A percentile compares a stretch with the other conserved stretches of the same genome.
These are phyloP conservation scores for Argynnis bischoffii DNA, from an alignment of 2,888 invertebrate genomes.

Conservation along the genomic window DNA sequence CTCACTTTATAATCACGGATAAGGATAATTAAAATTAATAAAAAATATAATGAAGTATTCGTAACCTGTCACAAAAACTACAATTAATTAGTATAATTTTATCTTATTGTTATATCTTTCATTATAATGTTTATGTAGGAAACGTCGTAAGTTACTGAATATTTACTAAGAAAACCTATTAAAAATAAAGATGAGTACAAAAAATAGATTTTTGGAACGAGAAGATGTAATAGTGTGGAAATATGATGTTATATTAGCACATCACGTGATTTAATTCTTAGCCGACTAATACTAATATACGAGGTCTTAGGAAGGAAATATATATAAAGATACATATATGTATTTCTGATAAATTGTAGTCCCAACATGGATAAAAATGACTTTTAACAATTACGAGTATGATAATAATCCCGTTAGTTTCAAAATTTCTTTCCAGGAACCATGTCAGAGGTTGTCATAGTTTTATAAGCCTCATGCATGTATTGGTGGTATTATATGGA, in stretches of 20 bases:
- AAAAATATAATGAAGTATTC: not conserved
- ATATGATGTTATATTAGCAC: conserved; percentile 16
- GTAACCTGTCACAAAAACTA: not conserved
- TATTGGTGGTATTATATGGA: too few relatives aligned
- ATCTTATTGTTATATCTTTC: not conserved
- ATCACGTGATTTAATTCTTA: conserved; percentile 19
- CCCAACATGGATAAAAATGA: too few relatives aligned
- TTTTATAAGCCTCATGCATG: too few relatives aligned
- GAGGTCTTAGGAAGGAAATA: not conserved
- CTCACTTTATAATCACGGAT: conserved; percentile 12
- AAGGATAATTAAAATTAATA: conserved; percentile 2
- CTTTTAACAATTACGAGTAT: too few relatives aligned
- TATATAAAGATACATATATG: too few relatives aligned
- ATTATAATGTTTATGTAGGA: not conserved
- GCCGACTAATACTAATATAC: conserved; percentile 17
- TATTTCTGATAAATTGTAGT: too few relatives aligned
- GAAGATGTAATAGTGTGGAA: not conserved
- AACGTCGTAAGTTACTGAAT: too few relatives aligned
- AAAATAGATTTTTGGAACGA: too few relatives aligned
- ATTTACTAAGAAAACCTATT: too few relatives aligned
- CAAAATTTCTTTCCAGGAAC: too few relatives aligned
- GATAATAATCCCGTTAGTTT: too few relatives aligned
- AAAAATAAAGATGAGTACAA: not conserved
- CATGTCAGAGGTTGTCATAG: too few relatives aligned
- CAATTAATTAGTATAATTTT: not conserved